Evolutionary conservation across 2,113 vertebrate genomes (phyloP).

Genomic region (Saccopteryx bilineata): DNA sequence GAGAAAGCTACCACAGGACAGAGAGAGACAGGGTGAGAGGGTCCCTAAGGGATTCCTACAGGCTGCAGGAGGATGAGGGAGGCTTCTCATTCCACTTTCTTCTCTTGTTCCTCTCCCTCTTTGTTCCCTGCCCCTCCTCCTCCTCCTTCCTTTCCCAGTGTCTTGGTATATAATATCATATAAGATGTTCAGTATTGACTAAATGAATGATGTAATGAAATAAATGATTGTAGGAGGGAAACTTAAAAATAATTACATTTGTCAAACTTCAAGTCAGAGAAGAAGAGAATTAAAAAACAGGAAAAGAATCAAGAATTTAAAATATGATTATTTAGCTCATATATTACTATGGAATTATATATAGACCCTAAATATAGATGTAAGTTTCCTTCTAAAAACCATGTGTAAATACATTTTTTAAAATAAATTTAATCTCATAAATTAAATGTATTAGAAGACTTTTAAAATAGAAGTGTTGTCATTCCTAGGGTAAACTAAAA

Average conservation of each 20-base stretch:
- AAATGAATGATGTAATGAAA: not conserved
- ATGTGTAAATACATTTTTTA: not conserved
- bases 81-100: not conserved
- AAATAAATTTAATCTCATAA: no score
- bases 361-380: not conserved
- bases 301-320: not conserved
- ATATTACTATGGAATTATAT: not conserved
- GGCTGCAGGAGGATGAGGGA: not conserved
- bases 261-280: not conserved
- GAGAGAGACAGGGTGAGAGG: not conserved
- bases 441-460: no score
- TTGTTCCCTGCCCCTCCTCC: accelerated
- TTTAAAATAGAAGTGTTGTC: no score
- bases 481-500: no score
- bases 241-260: not conserved
- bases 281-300: not conserved
- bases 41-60: not conserved
- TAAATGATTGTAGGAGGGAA: not conserved
- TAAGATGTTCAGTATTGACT: not conserved
- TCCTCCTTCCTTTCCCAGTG: not conserved
- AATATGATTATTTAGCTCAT: not conserved
- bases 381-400: not conserved
- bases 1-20: not conserved
- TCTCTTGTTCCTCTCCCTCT: not conserved
- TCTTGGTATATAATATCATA: not conserved